Percentiles rank a stretch among this genome's conserved stretches.
These are phyloP conservation scores for Caenorhabditis sp. DNA, from an alignment of 2,888 invertebrate genomes.

Conservation along the genomic window DNA sequence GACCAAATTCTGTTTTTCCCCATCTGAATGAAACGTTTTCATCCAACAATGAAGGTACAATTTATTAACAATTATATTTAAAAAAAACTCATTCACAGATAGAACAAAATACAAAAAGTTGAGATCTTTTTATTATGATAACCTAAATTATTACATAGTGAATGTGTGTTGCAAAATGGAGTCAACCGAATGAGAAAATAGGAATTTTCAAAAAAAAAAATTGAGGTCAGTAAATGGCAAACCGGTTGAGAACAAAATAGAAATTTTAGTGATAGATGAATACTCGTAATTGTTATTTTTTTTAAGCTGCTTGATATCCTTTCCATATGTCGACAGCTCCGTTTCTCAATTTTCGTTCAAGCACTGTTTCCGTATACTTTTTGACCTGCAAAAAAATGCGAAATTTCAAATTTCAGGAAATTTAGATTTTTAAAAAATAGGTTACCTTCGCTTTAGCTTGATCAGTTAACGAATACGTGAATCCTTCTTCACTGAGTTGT, in stretches of 20 bases:
- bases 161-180: too few species aligned
- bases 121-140: background rate
- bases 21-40: too few species aligned
- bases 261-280: background rate
- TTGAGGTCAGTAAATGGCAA: background rate
- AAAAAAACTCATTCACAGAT: background rate
- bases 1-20: too few species aligned
- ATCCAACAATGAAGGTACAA: too few species aligned
- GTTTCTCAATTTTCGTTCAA: slow-evolving; percentile 39
- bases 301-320: slow-evolving; percentile 18
- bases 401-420: background rate
- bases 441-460: slow-evolving; percentile 20
- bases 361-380: slow-evolving; percentile 33
- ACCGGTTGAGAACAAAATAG: background rate
- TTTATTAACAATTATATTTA: background rate
- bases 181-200: too few species aligned
- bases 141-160: background rate
- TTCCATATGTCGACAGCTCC: slow-evolving; percentile 43
- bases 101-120: background rate
- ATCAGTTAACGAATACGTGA: slow-evolving; percentile 14
- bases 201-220: background rate
- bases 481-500: slow-evolving; percentile 18
- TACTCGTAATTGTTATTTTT: background rate
- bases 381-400: slow-evolving; percentile 30
- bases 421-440: background rate